Percentiles rank a stretch among this genome's conserved stretches.
These are phyloP conservation scores for Branchipolynoe longqiensis DNA, from an alignment of 2,888 invertebrate genomes.

Conservation along the genomic window DNA sequence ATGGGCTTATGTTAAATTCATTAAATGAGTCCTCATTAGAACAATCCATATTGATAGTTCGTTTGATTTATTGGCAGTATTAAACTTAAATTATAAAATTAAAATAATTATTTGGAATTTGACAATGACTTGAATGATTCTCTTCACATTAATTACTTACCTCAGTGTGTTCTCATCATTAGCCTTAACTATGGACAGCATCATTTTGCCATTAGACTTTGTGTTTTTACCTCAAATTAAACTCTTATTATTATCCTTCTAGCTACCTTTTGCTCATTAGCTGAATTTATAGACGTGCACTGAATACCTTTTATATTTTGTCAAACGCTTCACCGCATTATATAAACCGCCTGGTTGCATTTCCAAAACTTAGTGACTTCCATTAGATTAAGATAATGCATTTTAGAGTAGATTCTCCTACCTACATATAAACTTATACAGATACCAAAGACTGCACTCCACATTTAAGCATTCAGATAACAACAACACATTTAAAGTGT, in stretches of 20 bases:
- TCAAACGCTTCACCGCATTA: constrained; percentile 25
- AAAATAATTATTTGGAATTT: too few relatives aligned
- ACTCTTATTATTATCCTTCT: not conserved
- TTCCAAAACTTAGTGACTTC: not conserved
- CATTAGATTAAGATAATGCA: constrained; percentile 4
- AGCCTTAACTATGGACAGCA: not conserved
- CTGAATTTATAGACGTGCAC: constrained; percentile 18
- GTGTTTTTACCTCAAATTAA: not conserved
- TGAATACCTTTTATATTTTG: not conserved
- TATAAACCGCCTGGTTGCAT: constrained; percentile 11
- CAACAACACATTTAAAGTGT: not conserved
- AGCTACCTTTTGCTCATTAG: constrained; percentile 44
- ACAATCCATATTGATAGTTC: too few relatives aligned
- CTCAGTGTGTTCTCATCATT: too few relatives aligned
- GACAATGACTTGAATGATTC: too few relatives aligned
- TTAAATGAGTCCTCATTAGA: too few relatives aligned
- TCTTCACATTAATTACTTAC: too few relatives aligned
- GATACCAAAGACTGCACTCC: not conserved
- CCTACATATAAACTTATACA: constrained; percentile 36
- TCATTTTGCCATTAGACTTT: constrained; percentile 16
- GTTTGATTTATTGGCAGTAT: too few relatives aligned
- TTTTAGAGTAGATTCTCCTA: constrained; percentile 9
- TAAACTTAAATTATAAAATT: too few relatives aligned
- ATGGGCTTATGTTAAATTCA: too few relatives aligned
- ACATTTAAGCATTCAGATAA: not conserved